Evolutionary conservation across 2,888 invertebrate genomes (phyloP).

Genomic region (Chloroclystis v-ata): DNA sequence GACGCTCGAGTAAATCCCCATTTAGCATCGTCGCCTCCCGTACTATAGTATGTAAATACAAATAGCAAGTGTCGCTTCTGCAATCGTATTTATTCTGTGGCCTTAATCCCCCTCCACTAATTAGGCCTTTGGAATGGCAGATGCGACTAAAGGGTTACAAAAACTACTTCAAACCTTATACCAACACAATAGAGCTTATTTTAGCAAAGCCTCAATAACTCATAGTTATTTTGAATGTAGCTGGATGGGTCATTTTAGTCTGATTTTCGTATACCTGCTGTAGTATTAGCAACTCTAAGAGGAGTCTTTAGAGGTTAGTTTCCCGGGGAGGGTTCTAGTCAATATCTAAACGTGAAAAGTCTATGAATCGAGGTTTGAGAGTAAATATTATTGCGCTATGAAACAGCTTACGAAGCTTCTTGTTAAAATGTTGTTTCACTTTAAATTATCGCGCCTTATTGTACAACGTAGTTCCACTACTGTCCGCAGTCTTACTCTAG

Average conservation of each 20-base stretch:
- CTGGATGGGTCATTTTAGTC: constrained; percentile 17
- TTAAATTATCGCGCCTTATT: too few relatives aligned
- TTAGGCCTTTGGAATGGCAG: constrained; percentile 27
- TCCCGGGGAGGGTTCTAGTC: neutral
- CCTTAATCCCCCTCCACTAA: constrained; percentile 20
- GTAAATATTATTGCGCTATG: constrained; percentile 20
- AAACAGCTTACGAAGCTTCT: constrained; percentile 12
- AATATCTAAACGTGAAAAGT: constrained; percentile 14
- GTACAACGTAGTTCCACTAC: too few relatives aligned
- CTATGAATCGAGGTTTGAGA: constrained; percentile 21
- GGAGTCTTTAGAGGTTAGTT: constrained; percentile 7
- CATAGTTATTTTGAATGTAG: constrained; percentile 19
- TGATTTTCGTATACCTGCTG: constrained; percentile 12
- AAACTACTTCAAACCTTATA: constrained; percentile 13
- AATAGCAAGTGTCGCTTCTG: constrained; percentile 3
- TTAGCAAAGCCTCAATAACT: constrained; percentile 7
- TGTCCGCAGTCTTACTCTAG: too few relatives aligned
- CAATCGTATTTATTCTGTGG: constrained; percentile 2
- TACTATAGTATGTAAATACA: too few relatives aligned
- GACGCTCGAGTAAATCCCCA: too few relatives aligned
- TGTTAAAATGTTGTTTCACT: too few relatives aligned
- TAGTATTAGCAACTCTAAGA: constrained; percentile 5
- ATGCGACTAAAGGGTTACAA: constrained; percentile 25
- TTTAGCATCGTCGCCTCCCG: too few relatives aligned
- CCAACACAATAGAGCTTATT: constrained; percentile 2